Percentiles rank a stretch among this genome's conserved stretches.
Conservation (phyloP, 1,140 invertebrate genomes). For the Drosophila insularis region DNA sequence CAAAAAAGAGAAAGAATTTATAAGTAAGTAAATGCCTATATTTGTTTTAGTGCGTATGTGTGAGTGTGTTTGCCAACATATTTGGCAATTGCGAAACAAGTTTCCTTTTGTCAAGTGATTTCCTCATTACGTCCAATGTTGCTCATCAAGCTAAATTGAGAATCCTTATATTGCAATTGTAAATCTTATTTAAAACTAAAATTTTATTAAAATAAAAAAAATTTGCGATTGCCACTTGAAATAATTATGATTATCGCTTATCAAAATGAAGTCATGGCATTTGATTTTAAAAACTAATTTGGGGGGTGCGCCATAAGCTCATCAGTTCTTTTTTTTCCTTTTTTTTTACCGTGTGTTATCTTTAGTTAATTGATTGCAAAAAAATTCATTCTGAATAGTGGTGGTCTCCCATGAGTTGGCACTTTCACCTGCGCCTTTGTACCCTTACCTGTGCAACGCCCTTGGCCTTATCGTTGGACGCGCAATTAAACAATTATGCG, state of each 20-base stretch:
- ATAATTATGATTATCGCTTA: constrained; percentile 32
- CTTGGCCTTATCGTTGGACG: constrained; percentile 45
- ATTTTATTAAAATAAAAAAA: constrained; percentile 1
- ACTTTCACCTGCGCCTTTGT: constrained; percentile 30
- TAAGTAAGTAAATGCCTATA: constrained; percentile 11
- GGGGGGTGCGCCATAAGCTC: constrained; percentile 30
- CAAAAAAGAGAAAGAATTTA: too few relatives aligned
- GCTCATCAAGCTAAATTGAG: constrained; percentile 65
- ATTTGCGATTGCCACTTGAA: constrained; percentile 62
- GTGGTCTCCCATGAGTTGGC: constrained; percentile 38
- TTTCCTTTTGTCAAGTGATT: constrained; percentile 48
- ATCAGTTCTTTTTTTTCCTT: not conserved
- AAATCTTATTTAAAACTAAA: constrained; percentile 51
- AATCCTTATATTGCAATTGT: constrained; percentile 27
- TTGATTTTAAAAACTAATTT: constrained; percentile 26
- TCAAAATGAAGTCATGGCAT: constrained; percentile 51
- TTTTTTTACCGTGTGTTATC: constrained; percentile 27
- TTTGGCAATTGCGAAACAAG: constrained; percentile 65
- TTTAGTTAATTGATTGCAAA: constrained; percentile 38
- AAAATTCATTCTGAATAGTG: constrained; percentile 20
- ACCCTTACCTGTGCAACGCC: not conserved
- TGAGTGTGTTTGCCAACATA: constrained; percentile 38
- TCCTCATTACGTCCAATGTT: constrained; percentile 14
- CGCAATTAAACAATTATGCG: constrained; percentile 68
- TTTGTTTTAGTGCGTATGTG: not conserved